These are phyloP conservation scores for Pterostichus madidus DNA, from an alignment of 2,888 invertebrate genomes.

Conservation along the genomic window DNA sequence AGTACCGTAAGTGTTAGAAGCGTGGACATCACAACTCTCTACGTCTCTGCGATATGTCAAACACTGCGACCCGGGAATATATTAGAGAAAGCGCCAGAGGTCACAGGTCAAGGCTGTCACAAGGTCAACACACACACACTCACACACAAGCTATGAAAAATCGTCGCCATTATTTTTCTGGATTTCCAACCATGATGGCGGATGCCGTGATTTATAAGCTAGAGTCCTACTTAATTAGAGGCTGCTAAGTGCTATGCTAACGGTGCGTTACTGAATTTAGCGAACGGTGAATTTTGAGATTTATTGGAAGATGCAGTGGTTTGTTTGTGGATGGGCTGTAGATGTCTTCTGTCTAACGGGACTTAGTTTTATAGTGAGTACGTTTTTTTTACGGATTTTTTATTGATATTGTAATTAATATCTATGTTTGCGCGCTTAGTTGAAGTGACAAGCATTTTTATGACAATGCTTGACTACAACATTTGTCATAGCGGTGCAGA, in stretches of 20 bases:
- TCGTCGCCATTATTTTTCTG: conserved; percentile 57
- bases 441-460: conserved; percentile 10
- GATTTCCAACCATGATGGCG: conserved; percentile 35
- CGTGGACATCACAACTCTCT: conserved; percentile 27
- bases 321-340: conserved; percentile 36
- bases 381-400: conserved; percentile 17
- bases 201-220: conserved; percentile 56
- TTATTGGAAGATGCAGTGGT: conserved; percentile 51
- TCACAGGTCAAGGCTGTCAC: conserved; percentile 71
- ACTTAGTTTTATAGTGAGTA: conserved; percentile 22
- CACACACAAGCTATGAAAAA: conserved; percentile 40
- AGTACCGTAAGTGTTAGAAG: conserved; percentile 21
- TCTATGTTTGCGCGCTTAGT: background rate
- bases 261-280: conserved; percentile 53
- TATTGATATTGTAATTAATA: conserved; percentile 49
- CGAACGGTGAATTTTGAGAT: conserved; percentile 56
- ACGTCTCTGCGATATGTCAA: conserved; percentile 62
- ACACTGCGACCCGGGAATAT: conserved; percentile 56
- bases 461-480: conserved; percentile 18
- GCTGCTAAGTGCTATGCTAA: conserved; percentile 36
- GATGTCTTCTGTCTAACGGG: conserved; percentile 37
- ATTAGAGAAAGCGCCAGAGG: conserved; percentile 68
- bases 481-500: conserved; percentile 1
- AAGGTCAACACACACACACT: conserved; percentile 68
- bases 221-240: conserved; percentile 62